Percentiles rank a stretch among this genome's conserved stretches.
phyloP scores from a whole-genome alignment of 35 echinoderm and acorn worm species.

The Eucidaris tribuloides region DNA sequence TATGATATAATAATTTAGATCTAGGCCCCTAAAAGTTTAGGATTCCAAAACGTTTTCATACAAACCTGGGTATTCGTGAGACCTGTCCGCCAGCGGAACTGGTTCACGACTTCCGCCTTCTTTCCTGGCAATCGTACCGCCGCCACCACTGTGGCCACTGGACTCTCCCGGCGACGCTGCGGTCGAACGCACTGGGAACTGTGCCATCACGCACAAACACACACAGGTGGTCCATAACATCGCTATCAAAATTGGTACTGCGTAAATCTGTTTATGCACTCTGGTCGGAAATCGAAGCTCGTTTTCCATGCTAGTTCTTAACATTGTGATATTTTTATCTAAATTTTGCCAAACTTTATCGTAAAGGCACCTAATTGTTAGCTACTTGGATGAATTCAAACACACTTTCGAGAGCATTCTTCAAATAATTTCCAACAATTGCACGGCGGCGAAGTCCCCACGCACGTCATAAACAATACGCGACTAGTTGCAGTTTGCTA shows the following conservation, averaged over 20 bases:
- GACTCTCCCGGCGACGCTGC: neutral
- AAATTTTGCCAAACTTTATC: too few relatives aligned
- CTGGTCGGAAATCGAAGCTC: neutral
- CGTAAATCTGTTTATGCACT: neutral
- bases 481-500: too few relatives aligned
- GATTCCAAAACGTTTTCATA: neutral
- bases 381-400: too few relatives aligned
- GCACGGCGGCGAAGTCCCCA: too few relatives aligned
- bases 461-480: too few relatives aligned
- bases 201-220: constrained; percentile 14
- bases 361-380: too few relatives aligned
- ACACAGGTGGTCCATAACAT: constrained; percentile 30
- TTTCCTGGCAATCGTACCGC: neutral
- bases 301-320: neutral
- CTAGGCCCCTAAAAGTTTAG: neutral
- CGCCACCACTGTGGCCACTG: neutral
- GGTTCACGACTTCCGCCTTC: too few relatives aligned
- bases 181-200: neutral
- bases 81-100: neutral
- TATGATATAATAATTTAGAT: too few relatives aligned
- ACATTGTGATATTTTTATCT: too few relatives aligned
- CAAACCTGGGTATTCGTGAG: constrained; percentile 26
- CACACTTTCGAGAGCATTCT: too few relatives aligned
- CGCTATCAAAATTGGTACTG: neutral
- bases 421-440: too few relatives aligned